These are phyloP conservation scores for Heliconius charithonia DNA, from an alignment of 2,888 invertebrate species.

Conservation along the genomic window DNA sequence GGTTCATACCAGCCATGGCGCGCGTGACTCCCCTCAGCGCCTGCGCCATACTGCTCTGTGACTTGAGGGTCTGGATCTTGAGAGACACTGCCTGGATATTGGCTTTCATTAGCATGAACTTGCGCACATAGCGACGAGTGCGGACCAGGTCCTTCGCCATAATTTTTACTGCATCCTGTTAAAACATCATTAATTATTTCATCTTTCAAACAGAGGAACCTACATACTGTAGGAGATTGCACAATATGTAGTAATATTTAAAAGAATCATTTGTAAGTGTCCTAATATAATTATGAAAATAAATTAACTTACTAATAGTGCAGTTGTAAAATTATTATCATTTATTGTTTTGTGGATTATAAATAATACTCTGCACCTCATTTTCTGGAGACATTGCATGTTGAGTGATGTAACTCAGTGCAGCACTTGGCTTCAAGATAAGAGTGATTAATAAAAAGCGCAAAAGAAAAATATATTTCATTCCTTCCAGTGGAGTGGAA, in stretches of 20 bases:
- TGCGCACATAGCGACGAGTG: slow-evolving; percentile 97
- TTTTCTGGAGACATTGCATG: too few relatives aligned
- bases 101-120: slow-evolving; percentile 99
- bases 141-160: slow-evolving; percentile 99
- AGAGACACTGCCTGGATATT: slow-evolving; percentile 99
- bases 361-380: too few relatives aligned
- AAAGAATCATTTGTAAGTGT: background rate
- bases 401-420: too few relatives aligned
- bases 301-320: background rate
- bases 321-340: too few relatives aligned
- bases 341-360: too few relatives aligned
- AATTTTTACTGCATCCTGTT: slow-evolving; percentile 98
- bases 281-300: too few relatives aligned
- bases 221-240: too few relatives aligned
- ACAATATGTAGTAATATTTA: background rate
- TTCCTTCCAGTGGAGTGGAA: too few relatives aligned
- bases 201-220: background rate
- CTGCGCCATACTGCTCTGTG: slow-evolving; percentile 99
- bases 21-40: slow-evolving; percentile 99
- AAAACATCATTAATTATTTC: background rate
- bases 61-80: slow-evolving; percentile 98
- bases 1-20: slow-evolving; percentile 99
- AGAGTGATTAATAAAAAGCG: too few relatives aligned
- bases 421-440: too few relatives aligned
- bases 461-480: too few relatives aligned